phyloP scores from a whole-genome alignment of 2,797 vertebrate genomes.

The Phrynocephalus vlangalii region DNA sequence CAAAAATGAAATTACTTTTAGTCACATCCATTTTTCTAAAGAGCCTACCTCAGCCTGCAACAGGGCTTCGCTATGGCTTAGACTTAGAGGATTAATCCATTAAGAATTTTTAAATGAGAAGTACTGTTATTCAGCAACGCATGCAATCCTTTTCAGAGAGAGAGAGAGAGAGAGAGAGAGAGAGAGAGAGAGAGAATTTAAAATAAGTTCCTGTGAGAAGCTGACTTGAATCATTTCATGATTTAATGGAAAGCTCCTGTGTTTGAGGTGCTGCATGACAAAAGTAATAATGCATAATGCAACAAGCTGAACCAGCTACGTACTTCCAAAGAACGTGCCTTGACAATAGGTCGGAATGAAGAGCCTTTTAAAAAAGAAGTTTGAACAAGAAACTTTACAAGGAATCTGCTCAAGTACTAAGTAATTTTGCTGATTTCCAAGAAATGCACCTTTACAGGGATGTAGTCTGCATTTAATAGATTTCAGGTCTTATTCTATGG shows the following conservation, averaged over 20 bases:
- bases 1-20: too few species aligned
- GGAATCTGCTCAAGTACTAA: neutral
- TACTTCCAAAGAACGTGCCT: neutral
- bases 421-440: neutral
- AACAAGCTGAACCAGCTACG: neutral
- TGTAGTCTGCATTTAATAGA: neutral
- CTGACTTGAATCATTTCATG: neutral
- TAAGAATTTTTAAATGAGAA: neutral
- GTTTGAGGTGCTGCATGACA: neutral
- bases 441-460: neutral
- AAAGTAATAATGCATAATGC: constrained; percentile 11
- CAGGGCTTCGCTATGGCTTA: neutral
- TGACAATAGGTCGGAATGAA: constrained; percentile 11
- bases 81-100: neutral
- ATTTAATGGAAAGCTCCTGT: constrained; percentile 3
- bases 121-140: constrained; percentile 3
- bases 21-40: too few species aligned
- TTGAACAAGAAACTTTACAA: neutral
- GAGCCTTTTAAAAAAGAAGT: neutral
- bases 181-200: neutral
- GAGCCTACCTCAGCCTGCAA: too few species aligned
- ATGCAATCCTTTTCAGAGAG: neutral
- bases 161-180: too few species aligned
- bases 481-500: neutral
- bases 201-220: neutral